A percentile compares a stretch with the other conserved stretches of the same genome.
Conservation (phyloP, 1,140 invertebrate species). For the Bombus ignitus region DNA sequence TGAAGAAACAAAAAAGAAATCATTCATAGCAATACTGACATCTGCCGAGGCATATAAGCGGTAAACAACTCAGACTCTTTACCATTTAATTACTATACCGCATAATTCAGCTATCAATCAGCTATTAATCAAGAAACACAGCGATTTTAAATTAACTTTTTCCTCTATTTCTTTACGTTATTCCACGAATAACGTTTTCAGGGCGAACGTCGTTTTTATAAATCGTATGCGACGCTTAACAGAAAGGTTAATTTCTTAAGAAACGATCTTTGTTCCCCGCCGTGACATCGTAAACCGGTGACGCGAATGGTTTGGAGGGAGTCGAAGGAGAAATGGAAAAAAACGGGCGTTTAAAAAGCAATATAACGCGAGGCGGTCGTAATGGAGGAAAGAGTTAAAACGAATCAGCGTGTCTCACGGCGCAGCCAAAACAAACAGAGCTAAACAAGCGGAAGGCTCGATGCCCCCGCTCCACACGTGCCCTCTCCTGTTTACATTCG, state of each 20-base stretch:
- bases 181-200: not conserved
- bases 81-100: not conserved
- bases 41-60: not conserved
- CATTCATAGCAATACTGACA: no score
- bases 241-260: not conserved
- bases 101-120: not conserved
- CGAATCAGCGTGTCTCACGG: slow-evolving; percentile 29
- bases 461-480: slow-evolving; percentile 20
- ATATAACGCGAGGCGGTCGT: slow-evolving; percentile 31
- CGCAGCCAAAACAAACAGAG: slow-evolving; percentile 54
- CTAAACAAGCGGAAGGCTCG: slow-evolving; percentile 46
- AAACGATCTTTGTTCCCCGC: slow-evolving; percentile 16
- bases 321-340: not conserved
- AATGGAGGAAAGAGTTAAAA: slow-evolving; percentile 36
- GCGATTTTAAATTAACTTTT: not conserved
- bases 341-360: slow-evolving; percentile 32
- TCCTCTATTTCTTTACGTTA: not conserved
- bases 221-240: not conserved
- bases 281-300: slow-evolving; percentile 1
- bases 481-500: slow-evolving; percentile 41
- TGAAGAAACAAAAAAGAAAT: no score
- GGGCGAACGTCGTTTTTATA: not conserved
- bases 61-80: not conserved
- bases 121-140: not conserved
- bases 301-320: not conserved